Percentiles rank a stretch among this genome's conserved stretches.
phyloP scores from a whole-genome alignment of 2,888 invertebrate genomes.

The Leptopilina syphax region DNA sequence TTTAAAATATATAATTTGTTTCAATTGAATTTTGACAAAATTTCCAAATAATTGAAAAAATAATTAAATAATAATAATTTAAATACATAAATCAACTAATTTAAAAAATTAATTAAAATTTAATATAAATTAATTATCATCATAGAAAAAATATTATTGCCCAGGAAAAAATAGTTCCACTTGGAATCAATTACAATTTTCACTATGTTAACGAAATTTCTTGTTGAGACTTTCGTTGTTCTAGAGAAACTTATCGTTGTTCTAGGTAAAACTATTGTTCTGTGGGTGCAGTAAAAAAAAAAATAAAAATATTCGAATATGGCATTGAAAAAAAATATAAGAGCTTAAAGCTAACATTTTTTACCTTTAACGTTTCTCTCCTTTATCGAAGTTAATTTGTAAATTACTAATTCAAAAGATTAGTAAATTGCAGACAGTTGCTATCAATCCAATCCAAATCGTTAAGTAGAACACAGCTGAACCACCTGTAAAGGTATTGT shows the following conservation, averaged over 20 bases:
- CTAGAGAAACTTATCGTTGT: too few species aligned
- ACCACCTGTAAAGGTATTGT: conserved; percentile 38
- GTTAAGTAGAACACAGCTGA: conserved; percentile 24
- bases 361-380: background rate
- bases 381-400: background rate
- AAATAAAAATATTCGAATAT: background rate
- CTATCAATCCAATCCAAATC: conserved; percentile 37
- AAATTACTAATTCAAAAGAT: conserved; percentile 30
- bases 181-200: too few species aligned
- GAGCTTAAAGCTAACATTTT: background rate
- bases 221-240: too few species aligned
- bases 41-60: background rate
- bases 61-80: background rate
- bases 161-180: too few species aligned
- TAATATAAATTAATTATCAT: too few species aligned
- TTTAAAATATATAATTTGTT: too few species aligned
- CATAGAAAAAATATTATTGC: too few species aligned
- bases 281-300: background rate
- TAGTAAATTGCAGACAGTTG: conserved; percentile 28
- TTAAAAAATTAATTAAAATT: too few species aligned
- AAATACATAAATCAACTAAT: background rate
- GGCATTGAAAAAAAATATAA: background rate
- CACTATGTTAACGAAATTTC: too few species aligned
- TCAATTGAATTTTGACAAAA: too few species aligned
- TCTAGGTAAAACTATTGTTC: too few species aligned